Percentiles rank a stretch among this genome's conserved stretches.
These are phyloP conservation scores for Orchestia grillus DNA, from an alignment of 1,140 invertebrate species.

Conservation along the genomic window DNA sequence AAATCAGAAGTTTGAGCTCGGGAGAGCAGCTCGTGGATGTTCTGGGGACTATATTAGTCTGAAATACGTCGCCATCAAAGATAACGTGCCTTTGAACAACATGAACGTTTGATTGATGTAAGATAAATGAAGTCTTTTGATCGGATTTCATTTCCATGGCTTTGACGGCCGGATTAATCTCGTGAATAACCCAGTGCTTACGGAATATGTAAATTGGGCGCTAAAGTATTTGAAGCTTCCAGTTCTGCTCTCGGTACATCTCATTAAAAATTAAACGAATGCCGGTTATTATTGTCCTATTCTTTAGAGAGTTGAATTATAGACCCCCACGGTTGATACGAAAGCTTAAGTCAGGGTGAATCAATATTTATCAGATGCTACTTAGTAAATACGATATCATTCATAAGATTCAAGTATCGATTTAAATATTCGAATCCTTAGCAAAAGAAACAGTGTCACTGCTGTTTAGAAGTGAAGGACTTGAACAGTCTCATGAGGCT, in stretches of 20 bases:
- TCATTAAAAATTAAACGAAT: not conserved
- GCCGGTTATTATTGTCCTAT: not conserved
- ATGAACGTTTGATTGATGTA: conserved; percentile 30
- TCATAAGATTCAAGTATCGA: too few species aligned
- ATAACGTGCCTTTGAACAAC: not conserved
- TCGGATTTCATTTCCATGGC: not conserved
- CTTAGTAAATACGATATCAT: too few species aligned
- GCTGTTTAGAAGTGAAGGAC: too few species aligned
- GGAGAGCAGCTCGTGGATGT: conserved; percentile 16
- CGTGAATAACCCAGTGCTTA: not conserved
- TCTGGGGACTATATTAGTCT: conserved; percentile 49
- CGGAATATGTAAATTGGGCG: not conserved
- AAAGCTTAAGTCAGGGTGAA: too few species aligned
- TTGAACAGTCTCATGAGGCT: too few species aligned
- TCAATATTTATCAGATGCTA: too few species aligned
- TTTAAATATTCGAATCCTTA: too few species aligned
- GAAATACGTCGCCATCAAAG: conserved; percentile 36
- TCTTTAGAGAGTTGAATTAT: not conserved
- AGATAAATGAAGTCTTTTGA: not conserved
- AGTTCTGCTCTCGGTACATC: not conserved
- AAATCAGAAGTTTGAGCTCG: conserved; percentile 6
- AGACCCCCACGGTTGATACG: too few species aligned
- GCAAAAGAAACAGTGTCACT: too few species aligned
- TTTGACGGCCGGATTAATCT: not conserved
- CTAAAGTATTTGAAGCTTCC: not conserved